Evolutionary conservation across 1,140 invertebrate genomes (phyloP).

Genomic region (Aleiodes sp.): DNA sequence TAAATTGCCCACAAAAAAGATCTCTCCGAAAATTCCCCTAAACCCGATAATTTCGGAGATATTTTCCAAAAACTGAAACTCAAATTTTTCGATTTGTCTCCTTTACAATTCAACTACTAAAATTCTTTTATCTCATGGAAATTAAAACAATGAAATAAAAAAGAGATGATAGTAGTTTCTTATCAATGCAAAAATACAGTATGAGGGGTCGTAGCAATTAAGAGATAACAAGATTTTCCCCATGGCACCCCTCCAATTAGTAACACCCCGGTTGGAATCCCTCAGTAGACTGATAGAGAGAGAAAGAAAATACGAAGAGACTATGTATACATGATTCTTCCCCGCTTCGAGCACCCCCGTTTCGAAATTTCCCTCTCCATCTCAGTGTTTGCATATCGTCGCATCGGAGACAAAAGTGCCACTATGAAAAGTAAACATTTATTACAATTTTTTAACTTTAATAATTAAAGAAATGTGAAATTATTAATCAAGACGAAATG

Average conservation of each 20-base stretch:
- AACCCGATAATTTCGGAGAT: too few species aligned
- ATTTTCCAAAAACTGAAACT: too few species aligned
- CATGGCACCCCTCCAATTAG: slow-evolving; percentile 65
- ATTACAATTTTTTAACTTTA: too few species aligned
- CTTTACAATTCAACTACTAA: too few species aligned
- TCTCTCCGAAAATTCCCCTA: too few species aligned
- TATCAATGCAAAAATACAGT: slow-evolving; percentile 66
- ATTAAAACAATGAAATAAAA: slow-evolving; percentile 36
- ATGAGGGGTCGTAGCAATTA: slow-evolving; percentile 65
- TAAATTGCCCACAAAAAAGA: too few species aligned
- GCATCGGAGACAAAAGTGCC: slow-evolving; percentile 3
- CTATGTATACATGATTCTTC: neutral
- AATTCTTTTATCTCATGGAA: too few species aligned
- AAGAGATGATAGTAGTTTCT: slow-evolving; percentile 47
- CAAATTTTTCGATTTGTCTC: too few species aligned
- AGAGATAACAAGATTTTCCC: slow-evolving; percentile 66
- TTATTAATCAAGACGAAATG: too few species aligned
- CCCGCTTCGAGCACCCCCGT: neutral
- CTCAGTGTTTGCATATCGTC: slow-evolving; percentile 31
- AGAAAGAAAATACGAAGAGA: slow-evolving; percentile 1
- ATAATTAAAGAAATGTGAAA: too few species aligned
- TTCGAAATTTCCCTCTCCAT: neutral
- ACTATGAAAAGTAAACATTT: neutral
- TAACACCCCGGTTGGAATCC: slow-evolving; percentile 52
- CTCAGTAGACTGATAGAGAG: slow-evolving; percentile 1